Evolutionary conservation across 2,797 vertebrate species (phyloP).

Genomic region (Aplochiton taeniatus): DNA sequence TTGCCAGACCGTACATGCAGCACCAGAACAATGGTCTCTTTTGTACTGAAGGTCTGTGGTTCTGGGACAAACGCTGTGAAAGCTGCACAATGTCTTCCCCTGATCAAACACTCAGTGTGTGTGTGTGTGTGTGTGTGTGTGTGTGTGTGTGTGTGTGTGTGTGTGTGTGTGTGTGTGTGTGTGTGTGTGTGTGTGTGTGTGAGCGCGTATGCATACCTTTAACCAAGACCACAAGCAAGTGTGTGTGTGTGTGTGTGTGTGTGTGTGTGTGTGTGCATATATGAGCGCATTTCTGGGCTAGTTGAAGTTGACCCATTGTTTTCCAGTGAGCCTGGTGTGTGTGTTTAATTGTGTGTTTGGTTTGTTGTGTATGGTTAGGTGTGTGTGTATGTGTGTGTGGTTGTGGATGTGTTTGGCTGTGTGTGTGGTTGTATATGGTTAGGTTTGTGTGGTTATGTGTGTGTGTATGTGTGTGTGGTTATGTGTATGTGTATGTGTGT

Average conservation of each 20-base stretch:
- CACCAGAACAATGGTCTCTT: slow-evolving; percentile 62
- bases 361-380: too few species aligned
- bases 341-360: too few species aligned
- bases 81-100: slow-evolving; percentile 54
- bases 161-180: slow-evolving; percentile 23
- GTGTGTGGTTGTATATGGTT: too few species aligned
- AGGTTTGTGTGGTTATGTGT: too few species aligned
- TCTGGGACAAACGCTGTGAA: slow-evolving; percentile 6
- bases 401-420: too few species aligned
- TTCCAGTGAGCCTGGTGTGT: too few species aligned
- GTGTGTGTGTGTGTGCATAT: slow-evolving; percentile 18
- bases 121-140: slow-evolving; percentile 28
- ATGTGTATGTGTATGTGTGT: too few species aligned
- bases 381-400: too few species aligned
- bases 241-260: slow-evolving; percentile 9
- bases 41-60: slow-evolving; percentile 53
- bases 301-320: too few species aligned
- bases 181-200: neutral
- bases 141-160: slow-evolving; percentile 39
- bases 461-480: too few species aligned
- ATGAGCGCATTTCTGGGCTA: too few species aligned
- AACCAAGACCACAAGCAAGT: neutral
- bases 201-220: slow-evolving; percentile 25
- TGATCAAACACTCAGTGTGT: slow-evolving; percentile 53
- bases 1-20: slow-evolving; percentile 4